A percentile compares a stretch with the other conserved stretches of the same genome.
Evolutionary conservation across 2,113 vertebrate species (phyloP).

Genomic region (Myiozetetes cayanensis): DNA sequence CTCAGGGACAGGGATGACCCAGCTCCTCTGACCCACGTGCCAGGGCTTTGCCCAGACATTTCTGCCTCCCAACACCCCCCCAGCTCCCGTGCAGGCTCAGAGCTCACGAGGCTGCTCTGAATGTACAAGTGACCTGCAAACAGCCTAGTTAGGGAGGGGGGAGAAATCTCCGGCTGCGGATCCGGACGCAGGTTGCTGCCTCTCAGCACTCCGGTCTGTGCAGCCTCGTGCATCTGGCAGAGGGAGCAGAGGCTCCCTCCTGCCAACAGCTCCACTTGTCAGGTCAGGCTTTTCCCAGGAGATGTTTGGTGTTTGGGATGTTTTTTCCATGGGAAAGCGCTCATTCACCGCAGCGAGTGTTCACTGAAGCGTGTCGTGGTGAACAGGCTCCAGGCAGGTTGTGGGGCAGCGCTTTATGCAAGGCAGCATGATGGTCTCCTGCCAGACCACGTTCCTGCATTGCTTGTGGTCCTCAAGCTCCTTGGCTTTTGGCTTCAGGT

Average conservation of each 20-base stretch:
- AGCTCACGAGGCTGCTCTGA: not conserved
- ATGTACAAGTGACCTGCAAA: not conserved
- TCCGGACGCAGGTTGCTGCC: not conserved
- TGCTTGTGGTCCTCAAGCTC: not conserved
- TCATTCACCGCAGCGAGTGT: not conserved
- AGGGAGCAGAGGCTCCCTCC: not conserved
- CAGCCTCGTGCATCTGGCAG: not conserved
- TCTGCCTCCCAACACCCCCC: not conserved
- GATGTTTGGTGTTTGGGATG: not conserved
- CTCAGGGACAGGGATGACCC: not conserved
- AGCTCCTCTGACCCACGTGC: not conserved
- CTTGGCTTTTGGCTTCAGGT: not conserved
- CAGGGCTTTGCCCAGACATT: not conserved
- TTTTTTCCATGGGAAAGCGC: not conserved
- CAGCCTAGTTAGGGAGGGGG: not conserved
- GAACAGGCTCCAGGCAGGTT: not conserved
- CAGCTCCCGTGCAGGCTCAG: not conserved
- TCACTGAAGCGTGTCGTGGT: fast-evolving
- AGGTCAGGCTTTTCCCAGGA: not conserved
- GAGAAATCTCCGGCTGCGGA: not conserved
- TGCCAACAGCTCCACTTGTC: not conserved
- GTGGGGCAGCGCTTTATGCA: not conserved
- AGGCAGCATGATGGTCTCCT: not conserved
- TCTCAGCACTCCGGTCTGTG: not conserved
- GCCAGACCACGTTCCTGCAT: not conserved